Evolutionary conservation across 2,797 vertebrate genomes (phyloP).

Genomic region (Pterois miles): DNA sequence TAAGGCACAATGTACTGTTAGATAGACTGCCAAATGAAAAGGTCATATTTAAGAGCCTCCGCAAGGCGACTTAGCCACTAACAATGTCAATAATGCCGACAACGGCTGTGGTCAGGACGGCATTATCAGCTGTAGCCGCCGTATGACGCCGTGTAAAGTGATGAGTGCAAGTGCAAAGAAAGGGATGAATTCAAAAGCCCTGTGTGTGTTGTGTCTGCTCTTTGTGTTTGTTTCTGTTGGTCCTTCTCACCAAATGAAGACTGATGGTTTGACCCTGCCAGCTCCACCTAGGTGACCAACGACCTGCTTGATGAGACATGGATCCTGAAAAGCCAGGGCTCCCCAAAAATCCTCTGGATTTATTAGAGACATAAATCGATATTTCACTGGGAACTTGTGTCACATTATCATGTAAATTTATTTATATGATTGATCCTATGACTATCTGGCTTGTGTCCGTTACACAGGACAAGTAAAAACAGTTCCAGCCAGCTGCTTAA

Average conservation of each 20-base stretch:
- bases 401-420: too few species aligned
- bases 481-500: neutral
- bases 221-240: neutral
- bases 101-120: too few species aligned
- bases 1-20: neutral
- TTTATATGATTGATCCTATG: too few species aligned
- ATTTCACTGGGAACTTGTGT: neutral
- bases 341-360: neutral
- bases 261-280: neutral
- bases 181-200: neutral
- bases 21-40: neutral
- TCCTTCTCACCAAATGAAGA: conserved; percentile 6
- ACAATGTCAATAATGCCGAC: too few species aligned
- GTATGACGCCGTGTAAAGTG: too few species aligned
- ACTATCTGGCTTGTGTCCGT: neutral
- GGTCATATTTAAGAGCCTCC: too few species aligned
- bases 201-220: neutral
- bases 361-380: neutral
- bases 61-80: too few species aligned
- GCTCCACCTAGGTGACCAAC: neutral
- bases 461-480: neutral
- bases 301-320: neutral
- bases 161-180: neutral
- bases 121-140: too few species aligned
- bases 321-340: too few species aligned